Conservation (phyloP, 2,888 invertebrate genomes). For the Orchestes rusci region DNA sequence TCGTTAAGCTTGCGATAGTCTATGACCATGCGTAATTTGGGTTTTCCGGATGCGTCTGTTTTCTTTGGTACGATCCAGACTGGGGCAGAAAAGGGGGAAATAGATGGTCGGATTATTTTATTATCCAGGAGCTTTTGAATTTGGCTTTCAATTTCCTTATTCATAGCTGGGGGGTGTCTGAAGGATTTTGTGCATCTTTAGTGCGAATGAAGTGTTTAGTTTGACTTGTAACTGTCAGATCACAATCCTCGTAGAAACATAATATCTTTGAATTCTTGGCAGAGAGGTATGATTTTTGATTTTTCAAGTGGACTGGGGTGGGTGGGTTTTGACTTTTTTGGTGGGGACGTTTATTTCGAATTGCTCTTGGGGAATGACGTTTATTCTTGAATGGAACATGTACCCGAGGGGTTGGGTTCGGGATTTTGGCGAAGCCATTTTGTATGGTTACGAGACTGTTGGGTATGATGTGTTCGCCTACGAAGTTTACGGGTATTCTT, state of each 20-base stretch:
- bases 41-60: constrained; percentile 1
- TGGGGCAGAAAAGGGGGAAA: constrained; percentile 11
- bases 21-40: constrained; percentile 10
- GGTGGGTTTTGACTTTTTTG: too few relatives aligned
- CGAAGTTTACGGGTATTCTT: constrained; percentile 10
- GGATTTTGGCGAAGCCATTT: constrained; percentile 11
- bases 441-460: constrained; percentile 9
- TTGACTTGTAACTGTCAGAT: constrained; percentile 8
- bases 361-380: constrained; percentile 14
- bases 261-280: constrained; percentile 11
- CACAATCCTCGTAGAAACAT: constrained; percentile 7
- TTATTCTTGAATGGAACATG: constrained; percentile 11
- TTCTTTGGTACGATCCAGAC: constrained; percentile 14
- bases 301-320: constrained; percentile 2
- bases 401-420: constrained; percentile 4
- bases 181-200: constrained; percentile 5
- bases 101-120: constrained; percentile 13
- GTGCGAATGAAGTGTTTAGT: constrained; percentile 9
- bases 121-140: constrained; percentile 10
- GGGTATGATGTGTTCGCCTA: constrained; percentile 13
- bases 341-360: constrained; percentile 8
- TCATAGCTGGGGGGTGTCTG: constrained; percentile 8
- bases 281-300: constrained; percentile 5
- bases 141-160: constrained; percentile 8
- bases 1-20: too few relatives aligned